Evolutionary conservation across 2,113 vertebrate species (phyloP).

Genomic region (Brachirus orientalis): DNA sequence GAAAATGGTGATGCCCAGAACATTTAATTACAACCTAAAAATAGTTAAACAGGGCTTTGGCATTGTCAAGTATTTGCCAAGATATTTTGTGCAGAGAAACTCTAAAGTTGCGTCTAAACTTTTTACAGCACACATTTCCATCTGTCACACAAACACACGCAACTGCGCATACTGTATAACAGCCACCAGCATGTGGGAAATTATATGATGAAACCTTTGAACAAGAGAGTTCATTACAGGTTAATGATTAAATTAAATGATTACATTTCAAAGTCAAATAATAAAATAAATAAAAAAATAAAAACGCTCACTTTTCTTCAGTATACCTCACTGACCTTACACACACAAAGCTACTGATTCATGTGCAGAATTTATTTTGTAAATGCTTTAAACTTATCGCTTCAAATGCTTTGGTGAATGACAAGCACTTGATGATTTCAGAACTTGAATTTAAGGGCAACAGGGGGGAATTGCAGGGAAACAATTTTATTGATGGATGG

Average conservation of each 20-base stretch:
- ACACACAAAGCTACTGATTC: constrained; percentile 5
- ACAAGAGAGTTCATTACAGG: neutral
- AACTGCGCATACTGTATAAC: neutral
- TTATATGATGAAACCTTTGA: neutral
- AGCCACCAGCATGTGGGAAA: neutral
- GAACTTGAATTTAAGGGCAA: constrained; percentile 10
- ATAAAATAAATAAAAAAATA: neutral
- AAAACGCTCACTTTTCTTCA: neutral
- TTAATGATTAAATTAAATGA: constrained; percentile 4
- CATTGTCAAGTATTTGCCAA: neutral
- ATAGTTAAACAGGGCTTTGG: too few relatives aligned
- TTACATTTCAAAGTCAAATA: neutral
- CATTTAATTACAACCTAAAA: neutral
- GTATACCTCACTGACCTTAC: neutral
- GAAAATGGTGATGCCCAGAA: neutral
- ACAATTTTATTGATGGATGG: constrained; percentile 23
- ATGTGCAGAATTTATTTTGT: neutral
- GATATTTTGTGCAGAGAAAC: neutral
- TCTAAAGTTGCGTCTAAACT: neutral
- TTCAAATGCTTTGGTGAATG: neutral
- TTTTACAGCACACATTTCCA: neutral
- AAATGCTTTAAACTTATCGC: neutral
- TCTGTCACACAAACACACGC: neutral
- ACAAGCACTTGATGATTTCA: neutral
- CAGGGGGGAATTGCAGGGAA: constrained; percentile 1